Conservation (phyloP, 2,888 invertebrate genomes). For the Byasa hedistus region DNA sequence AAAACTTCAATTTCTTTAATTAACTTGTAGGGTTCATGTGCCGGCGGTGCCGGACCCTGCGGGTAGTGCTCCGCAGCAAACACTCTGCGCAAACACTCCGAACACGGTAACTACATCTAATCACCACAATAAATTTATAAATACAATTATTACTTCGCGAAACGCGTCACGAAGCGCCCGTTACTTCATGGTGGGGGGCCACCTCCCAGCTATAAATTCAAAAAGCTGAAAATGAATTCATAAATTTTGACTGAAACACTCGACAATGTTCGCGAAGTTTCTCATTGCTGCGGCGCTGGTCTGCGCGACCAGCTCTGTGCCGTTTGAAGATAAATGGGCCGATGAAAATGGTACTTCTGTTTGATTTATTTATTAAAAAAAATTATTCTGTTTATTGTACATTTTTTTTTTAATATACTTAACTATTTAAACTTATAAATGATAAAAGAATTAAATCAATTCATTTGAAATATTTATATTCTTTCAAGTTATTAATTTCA, state of each 20-base stretch:
- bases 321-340: conserved; percentile 39
- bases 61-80: conserved; percentile 11
- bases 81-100: conserved; percentile 18
- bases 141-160: conserved; percentile 41
- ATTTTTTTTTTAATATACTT: too few relatives aligned
- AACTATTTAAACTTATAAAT: too few relatives aligned
- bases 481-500: too few relatives aligned
- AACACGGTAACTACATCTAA: conserved; percentile 37
- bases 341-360: conserved; percentile 38
- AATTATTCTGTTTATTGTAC: conserved; percentile 22
- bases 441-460: too few relatives aligned
- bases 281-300: conserved; percentile 41
- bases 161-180: conserved; percentile 39
- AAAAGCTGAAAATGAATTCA: background rate
- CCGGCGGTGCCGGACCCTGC: conserved; percentile 11
- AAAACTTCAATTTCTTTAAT: too few relatives aligned
- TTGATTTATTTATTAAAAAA: background rate
- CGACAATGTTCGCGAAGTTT: conserved; percentile 33
- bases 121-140: conserved; percentile 43
- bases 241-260: conserved; percentile 4
- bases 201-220: conserved; percentile 30
- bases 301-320: conserved; percentile 43
- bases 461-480: too few relatives aligned
- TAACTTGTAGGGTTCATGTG: too few relatives aligned
- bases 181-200: conserved; percentile 32